Percentiles rank a stretch among this genome's conserved stretches.
Evolutionary conservation across 92 coral and sea anemone species (phyloP).

Genomic region (Galaxea fascicularis): DNA sequence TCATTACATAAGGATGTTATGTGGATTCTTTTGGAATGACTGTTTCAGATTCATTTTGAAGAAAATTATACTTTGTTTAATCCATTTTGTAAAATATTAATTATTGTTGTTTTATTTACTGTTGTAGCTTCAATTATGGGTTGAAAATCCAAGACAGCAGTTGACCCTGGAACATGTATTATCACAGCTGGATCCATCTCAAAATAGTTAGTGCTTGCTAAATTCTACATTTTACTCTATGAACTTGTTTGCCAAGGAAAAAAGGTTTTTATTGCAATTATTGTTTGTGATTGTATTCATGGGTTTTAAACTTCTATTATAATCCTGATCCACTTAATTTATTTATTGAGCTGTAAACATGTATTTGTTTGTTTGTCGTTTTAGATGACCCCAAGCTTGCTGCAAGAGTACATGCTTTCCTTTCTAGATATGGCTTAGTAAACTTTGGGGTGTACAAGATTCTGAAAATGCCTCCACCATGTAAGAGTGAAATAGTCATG

Average conservation of each 20-base stretch:
- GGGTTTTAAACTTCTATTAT: too few species aligned
- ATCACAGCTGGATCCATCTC: constrained; percentile 91
- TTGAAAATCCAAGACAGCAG: constrained; percentile 94
- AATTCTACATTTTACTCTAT: not conserved
- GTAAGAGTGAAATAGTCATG: constrained; percentile 58
- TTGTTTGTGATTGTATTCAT: too few species aligned
- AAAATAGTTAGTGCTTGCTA: constrained; percentile 76
- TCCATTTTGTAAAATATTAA: not conserved
- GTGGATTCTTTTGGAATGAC: too few species aligned
- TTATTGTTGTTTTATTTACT: not conserved
- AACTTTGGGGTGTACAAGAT: constrained; percentile 98
- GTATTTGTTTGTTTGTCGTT: not conserved
- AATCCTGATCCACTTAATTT: too few species aligned
- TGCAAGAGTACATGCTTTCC: constrained; percentile 89
- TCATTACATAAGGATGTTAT: too few species aligned
- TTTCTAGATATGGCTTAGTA: constrained; percentile 96
- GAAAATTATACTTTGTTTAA: not conserved
- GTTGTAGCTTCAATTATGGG: constrained; percentile 90
- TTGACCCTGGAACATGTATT: constrained; percentile 82
- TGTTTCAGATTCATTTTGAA: too few species aligned
- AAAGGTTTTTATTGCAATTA: not conserved
- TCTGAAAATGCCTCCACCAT: constrained; percentile 74
- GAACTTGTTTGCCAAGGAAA: not conserved
- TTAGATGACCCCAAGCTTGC: constrained; percentile 93
- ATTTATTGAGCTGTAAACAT: not conserved